Evolutionary conservation across 1,140 invertebrate species (phyloP).

Genomic region (Drosophila insularis): DNA sequence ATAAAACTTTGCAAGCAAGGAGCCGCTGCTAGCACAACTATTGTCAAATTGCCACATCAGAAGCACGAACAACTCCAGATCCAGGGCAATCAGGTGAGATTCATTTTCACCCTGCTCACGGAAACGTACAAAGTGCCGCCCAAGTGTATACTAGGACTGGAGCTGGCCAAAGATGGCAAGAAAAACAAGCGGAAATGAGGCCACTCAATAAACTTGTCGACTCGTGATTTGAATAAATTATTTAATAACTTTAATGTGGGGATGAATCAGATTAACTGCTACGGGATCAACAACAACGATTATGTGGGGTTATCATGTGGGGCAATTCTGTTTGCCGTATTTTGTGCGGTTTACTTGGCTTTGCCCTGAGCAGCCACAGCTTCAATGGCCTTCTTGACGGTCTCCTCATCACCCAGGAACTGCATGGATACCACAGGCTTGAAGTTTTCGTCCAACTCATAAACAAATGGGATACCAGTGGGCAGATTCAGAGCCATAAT

Average conservation of each 20-base stretch:
- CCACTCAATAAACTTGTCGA: not conserved
- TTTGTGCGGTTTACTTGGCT: conserved; percentile 71
- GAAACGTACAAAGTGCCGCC: conserved; percentile 88
- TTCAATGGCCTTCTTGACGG: conserved; percentile 95
- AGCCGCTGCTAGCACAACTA: conserved; percentile 92
- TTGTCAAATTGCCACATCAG: conserved; percentile 89
- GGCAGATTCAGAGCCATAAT: conserved; percentile 97
- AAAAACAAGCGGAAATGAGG: conserved; percentile 79
- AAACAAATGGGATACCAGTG: conserved; percentile 97
- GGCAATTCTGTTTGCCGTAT: conserved; percentile 42
- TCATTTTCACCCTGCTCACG: conserved; percentile 88
- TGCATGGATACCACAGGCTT: conserved; percentile 94
- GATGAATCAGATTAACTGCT: conserved; percentile 60
- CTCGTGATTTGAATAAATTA: conserved; percentile 69
- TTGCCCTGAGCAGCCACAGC: conserved; percentile 97
- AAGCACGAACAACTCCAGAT: conserved; percentile 91
- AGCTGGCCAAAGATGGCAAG: conserved; percentile 86
- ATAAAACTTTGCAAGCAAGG: conserved; percentile 92
- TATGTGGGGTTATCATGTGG: conserved; percentile 24
- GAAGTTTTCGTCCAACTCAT: conserved; percentile 94
- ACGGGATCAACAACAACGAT: conserved; percentile 64
- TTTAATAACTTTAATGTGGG: conserved; percentile 66
- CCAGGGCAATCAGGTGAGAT: conserved; percentile 95
- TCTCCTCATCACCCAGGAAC: conserved; percentile 96
- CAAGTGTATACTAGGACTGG: conserved; percentile 86